Evolutionary conservation across 1,140 invertebrate species (phyloP).

Genomic region (Tetramorium alpestre): DNA sequence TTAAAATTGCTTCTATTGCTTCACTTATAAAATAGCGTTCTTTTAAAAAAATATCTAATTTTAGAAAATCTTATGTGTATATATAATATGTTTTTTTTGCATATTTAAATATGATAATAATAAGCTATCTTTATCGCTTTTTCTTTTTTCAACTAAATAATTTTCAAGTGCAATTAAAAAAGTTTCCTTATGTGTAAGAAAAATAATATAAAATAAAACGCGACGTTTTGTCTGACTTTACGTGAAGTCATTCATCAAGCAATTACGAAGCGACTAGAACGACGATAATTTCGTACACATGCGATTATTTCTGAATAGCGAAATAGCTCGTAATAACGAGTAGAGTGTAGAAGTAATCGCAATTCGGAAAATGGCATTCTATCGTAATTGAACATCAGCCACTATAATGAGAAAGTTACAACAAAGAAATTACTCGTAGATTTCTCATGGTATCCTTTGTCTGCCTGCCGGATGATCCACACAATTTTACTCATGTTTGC

Average conservation of each 20-base stretch:
- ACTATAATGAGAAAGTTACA: conserved; percentile 19
- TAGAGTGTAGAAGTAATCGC: conserved; percentile 7
- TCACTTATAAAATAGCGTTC: not conserved
- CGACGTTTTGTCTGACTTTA: not conserved
- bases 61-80: not conserved
- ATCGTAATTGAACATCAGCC: conserved; percentile 22
- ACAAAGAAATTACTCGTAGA: conserved; percentile 17
- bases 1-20: not conserved
- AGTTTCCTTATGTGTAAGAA: not conserved
- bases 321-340: conserved; percentile 11
- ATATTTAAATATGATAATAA: not conserved
- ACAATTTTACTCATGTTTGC: not conserved
- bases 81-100: not conserved
- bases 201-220: not conserved
- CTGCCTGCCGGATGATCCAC: not conserved
- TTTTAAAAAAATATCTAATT: not conserved
- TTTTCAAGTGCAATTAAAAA: not conserved
- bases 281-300: conserved; percentile 24
- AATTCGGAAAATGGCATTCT: conserved; percentile 17
- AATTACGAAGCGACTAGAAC: conserved; percentile 8
- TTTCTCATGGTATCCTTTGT: conserved; percentile 14
- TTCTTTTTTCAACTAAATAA: not conserved
- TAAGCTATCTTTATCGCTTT: not conserved
- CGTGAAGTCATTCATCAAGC: conserved; percentile 8
- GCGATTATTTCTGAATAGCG: not conserved